phyloP scores from a whole-genome alignment of 2,888 invertebrate genomes.

The Leucoptera coffeella region DNA sequence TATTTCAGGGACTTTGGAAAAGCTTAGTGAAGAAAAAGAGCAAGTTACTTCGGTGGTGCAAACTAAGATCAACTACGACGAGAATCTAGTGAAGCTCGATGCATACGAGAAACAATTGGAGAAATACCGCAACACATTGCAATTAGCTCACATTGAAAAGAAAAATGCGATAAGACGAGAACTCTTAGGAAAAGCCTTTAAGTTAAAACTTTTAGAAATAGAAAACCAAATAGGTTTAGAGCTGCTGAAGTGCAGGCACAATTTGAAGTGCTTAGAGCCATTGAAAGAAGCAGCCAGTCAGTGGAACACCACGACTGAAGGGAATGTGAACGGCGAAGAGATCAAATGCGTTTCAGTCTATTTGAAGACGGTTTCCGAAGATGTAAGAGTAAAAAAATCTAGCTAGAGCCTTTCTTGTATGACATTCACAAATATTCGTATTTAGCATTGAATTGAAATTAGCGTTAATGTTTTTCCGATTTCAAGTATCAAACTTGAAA shows the following conservation, averaged over 20 bases:
- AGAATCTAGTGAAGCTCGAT: constrained; percentile 20
- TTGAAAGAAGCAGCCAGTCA: constrained; percentile 30
- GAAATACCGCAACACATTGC: constrained; percentile 35
- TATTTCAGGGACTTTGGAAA: constrained; percentile 8
- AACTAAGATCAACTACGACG: constrained; percentile 3
- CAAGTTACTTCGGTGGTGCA: constrained; percentile 3
- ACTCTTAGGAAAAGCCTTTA: constrained; percentile 40
- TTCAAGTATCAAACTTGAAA: too few relatives aligned
- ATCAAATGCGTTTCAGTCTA: too few relatives aligned
- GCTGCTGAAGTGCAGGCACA: constrained; percentile 35
- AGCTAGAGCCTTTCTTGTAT: too few relatives aligned
- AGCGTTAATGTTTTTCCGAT: too few relatives aligned
- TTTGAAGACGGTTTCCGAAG: too few relatives aligned
- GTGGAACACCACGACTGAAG: constrained; percentile 20
- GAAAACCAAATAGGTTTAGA: constrained; percentile 46
- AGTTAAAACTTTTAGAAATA: constrained; percentile 33
- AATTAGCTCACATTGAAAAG: constrained; percentile 38
- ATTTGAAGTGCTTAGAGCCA: constrained; percentile 36
- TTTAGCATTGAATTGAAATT: too few relatives aligned
- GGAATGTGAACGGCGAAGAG: too few relatives aligned
- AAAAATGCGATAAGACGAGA: constrained; percentile 38
- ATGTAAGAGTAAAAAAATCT: too few relatives aligned
- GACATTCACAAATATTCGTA: too few relatives aligned
- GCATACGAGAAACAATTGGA: constrained; percentile 41
- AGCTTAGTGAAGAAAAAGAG: neutral